Percentiles rank a stretch among this genome's conserved stretches.
Conservation (phyloP, 1,140 invertebrate species). For the Drosophila setifemur region DNA sequence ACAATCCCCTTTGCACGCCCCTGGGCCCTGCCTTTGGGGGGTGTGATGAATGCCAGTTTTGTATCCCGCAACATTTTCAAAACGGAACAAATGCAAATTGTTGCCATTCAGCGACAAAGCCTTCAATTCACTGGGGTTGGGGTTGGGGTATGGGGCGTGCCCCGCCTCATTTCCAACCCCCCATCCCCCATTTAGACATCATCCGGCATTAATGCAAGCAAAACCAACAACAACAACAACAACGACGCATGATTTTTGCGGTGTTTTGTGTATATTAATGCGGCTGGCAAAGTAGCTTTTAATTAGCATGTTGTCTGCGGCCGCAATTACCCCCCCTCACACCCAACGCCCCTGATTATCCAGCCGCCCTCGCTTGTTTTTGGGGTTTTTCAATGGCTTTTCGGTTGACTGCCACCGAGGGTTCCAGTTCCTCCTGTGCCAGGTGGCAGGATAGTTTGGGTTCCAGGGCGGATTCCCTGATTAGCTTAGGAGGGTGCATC, state of each 20-base stretch:
- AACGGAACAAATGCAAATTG: slow-evolving; percentile 76
- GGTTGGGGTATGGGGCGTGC: neutral
- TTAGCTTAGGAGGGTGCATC: neutral
- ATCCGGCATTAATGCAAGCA: slow-evolving; percentile 32
- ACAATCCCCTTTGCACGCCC: too few relatives aligned
- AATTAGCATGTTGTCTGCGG: slow-evolving; percentile 77
- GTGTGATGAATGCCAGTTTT: slow-evolving; percentile 14
- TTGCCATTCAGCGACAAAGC: slow-evolving; percentile 56
- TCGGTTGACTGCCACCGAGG: slow-evolving; percentile 44
- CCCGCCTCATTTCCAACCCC: neutral
- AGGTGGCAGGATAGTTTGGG: slow-evolving; percentile 24
- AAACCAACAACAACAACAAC: slow-evolving; percentile 13
- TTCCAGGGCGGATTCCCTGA: slow-evolving; percentile 5
- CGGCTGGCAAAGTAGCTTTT: slow-evolving; percentile 76
- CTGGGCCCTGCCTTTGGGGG: neutral
- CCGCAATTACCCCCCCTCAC: slow-evolving; percentile 35
- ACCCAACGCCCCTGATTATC: neutral
- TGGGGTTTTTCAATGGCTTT: slow-evolving; percentile 60
- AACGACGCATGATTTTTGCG: slow-evolving; percentile 61
- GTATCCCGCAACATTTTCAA: slow-evolving; percentile 24
- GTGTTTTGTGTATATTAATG: slow-evolving; percentile 75
- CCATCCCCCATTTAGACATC: neutral
- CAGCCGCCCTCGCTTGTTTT: slow-evolving; percentile 21
- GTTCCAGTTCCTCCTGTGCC: too few relatives aligned
- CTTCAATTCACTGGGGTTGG: neutral